Conservation (phyloP, 2,797 vertebrate species). For the Spinus olivaceus region DNA sequence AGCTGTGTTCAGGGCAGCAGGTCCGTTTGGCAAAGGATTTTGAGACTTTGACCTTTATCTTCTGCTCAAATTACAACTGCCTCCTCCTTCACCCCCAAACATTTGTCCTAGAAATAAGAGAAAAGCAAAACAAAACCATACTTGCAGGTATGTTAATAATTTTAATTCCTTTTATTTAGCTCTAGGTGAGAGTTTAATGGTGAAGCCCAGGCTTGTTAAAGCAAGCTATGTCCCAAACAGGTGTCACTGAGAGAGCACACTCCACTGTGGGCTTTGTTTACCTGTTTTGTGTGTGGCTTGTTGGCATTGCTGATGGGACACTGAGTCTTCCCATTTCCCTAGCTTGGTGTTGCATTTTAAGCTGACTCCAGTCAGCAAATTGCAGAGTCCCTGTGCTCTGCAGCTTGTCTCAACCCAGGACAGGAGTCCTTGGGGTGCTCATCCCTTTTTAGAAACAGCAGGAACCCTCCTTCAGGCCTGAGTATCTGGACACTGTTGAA, state of each 20-base stretch:
- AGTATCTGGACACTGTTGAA: background rate
- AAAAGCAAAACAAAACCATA: background rate
- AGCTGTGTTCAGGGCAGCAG: background rate
- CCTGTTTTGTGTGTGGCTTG: background rate
- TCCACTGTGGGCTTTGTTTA: background rate
- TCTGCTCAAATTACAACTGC: background rate
- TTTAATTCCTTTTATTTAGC: background rate
- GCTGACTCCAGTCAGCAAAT: background rate
- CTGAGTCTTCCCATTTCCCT: background rate
- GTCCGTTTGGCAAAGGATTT: slow-evolving; percentile 39
- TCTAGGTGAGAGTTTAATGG: background rate
- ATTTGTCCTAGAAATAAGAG: slow-evolving; percentile 3
- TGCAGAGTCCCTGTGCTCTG: background rate
- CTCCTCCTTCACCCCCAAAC: background rate
- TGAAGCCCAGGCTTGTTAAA: background rate
- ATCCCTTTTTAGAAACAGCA: background rate
- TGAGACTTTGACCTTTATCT: slow-evolving; percentile 34
- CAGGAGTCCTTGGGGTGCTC: fast-evolving
- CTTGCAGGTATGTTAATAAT: background rate
- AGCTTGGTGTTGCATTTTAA: background rate
- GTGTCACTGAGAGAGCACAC: background rate
- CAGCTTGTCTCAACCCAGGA: background rate
- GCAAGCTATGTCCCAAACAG: background rate
- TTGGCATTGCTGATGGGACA: background rate
- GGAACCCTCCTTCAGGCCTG: background rate